Evolutionary conservation across 2,888 invertebrate genomes (phyloP), one percentile per base, ranked within the genome.

Genomic region (Hyposoter dolosus): DNA sequence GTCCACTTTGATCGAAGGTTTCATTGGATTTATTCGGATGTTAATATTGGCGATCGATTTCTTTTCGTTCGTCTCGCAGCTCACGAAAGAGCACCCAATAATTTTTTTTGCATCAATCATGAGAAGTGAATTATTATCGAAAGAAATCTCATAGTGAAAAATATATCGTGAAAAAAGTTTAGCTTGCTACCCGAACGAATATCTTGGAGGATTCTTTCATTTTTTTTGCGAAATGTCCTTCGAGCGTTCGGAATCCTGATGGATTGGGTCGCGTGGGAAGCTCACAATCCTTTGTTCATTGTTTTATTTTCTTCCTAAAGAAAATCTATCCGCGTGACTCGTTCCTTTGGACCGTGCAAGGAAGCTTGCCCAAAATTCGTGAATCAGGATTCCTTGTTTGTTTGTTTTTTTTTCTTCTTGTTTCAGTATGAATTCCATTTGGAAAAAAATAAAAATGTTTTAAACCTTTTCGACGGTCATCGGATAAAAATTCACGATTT

Each of bases 191-290:
- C 32, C 35, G 45, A 65, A 47, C 50, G 15, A 40, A 77, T 66
- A 50, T 65, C 15, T 66, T 35, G 35, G 28, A 15, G 40, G 47
- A 3, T 74, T 53, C 17, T 74, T 40, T 47, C 63, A 63, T 69
- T 65, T 17, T 32, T 69, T 47, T 65, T 65, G 17, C 75, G 19
- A 35, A 66, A 74, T 32, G 66, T 66, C 66, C 81, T 65, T 72
- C 23, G 32, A 66, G 43, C 40, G 10, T 19, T 53, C 56, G 74
- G 53, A 50, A 71, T 80, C 63, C 71, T 72, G 47, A 65, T 68
- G 81, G 65, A 74, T 81, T 53, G 47, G 12, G 28, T 81, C 47
- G 74, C 74, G 81, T 81, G 56, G 81, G 81, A 80, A 81, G 81
- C 40, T 50, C 77, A 53, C 50, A 28, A 68, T 47, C 47, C 65